Conservation (phyloP, 2,797 vertebrate genomes). For the Phoebastria nigripes region DNA sequence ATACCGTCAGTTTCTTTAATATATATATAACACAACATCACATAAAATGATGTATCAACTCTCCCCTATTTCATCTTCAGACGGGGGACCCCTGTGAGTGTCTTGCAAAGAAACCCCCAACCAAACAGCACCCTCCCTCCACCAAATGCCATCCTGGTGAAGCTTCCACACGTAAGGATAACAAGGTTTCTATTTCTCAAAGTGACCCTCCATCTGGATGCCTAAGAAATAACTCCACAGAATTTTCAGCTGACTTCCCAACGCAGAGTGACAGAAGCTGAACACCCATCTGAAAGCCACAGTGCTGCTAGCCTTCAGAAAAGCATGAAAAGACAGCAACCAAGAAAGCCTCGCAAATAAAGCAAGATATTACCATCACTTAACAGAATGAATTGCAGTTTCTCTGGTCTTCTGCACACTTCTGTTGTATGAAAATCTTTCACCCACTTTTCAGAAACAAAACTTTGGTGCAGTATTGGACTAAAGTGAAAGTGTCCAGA, state of each 20-base stretch:
- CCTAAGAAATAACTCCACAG: background rate
- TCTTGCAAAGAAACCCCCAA: background rate
- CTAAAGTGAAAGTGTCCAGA: background rate
- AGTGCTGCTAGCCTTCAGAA: background rate
- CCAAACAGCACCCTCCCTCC: background rate
- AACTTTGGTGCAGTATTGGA: background rate
- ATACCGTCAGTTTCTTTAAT: background rate
- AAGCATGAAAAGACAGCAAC: background rate
- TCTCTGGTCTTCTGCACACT: background rate
- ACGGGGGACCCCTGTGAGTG: accelerated
- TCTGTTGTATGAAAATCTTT: background rate
- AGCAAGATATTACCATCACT: background rate
- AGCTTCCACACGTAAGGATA: background rate
- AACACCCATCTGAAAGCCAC: background rate
- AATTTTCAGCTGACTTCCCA: background rate
- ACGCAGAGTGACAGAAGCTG: background rate
- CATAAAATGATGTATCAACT: background rate
- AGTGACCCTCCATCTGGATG: background rate
- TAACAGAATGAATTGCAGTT: background rate
- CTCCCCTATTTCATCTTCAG: background rate
- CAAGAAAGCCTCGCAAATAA: background rate
- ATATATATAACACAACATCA: background rate
- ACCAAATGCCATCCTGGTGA: background rate
- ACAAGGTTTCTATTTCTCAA: background rate
- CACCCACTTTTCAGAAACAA: background rate